phyloP scores from a whole-genome alignment of 2,888 invertebrate genomes.

The Ommatoiulus sabulosus region DNA sequence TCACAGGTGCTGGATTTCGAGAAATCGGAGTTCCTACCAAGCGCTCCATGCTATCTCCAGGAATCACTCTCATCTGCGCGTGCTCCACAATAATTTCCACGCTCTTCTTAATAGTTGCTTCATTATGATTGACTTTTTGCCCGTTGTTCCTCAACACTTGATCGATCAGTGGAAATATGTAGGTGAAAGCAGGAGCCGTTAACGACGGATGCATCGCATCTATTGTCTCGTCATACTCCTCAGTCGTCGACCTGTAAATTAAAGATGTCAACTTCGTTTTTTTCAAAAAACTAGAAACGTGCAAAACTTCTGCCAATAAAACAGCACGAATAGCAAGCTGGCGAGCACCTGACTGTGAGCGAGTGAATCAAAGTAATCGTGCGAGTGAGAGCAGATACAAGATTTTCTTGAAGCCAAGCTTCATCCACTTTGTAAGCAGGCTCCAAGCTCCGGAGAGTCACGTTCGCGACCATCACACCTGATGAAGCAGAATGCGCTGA shows the following conservation, averaged over 20 bases:
- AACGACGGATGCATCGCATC: slow-evolving; percentile 11
- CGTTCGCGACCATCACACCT: slow-evolving; percentile 76
- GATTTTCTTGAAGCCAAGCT: slow-evolving; percentile 80
- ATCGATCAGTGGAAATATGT: slow-evolving; percentile 81
- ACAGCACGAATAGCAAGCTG: not conserved
- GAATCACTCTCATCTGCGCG: slow-evolving; percentile 74
- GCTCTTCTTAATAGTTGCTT: slow-evolving; percentile 64
- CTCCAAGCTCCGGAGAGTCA: slow-evolving; percentile 79
- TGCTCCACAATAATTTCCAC: slow-evolving; percentile 72
- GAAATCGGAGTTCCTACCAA: too few species aligned
- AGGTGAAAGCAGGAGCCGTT: slow-evolving; percentile 83
- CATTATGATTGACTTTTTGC: slow-evolving; percentile 60
- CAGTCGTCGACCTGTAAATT: not conserved
- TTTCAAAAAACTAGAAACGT: not conserved
- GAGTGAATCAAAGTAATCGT: slow-evolving; percentile 74
- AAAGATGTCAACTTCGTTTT: too few species aligned
- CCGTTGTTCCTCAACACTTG: slow-evolving; percentile 62
- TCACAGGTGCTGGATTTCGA: too few species aligned
- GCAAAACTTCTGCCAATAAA: not conserved
- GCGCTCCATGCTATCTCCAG: slow-evolving; percentile 69
- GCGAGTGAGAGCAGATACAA: slow-evolving; percentile 75
- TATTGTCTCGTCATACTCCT: slow-evolving; percentile 1
- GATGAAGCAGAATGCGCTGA: not conserved
- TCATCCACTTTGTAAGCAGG: slow-evolving; percentile 84
- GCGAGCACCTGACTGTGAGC: slow-evolving; percentile 67